Evolutionary conservation across 2,797 vertebrate species (phyloP).

Genomic region (Cyprinella venusta): DNA sequence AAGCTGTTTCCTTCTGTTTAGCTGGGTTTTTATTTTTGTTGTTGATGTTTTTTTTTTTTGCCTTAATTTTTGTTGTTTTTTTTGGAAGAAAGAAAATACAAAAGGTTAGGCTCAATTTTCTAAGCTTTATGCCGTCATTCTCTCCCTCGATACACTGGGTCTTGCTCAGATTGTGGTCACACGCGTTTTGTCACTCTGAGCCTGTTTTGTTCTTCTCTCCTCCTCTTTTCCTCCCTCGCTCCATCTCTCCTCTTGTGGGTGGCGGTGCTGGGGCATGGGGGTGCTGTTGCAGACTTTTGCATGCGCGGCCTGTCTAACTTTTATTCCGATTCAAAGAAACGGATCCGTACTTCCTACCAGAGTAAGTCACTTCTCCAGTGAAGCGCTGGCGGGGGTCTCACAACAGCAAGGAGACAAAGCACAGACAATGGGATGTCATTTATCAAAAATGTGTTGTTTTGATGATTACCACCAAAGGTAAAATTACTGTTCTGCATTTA

Average conservation of each 20-base stretch:
- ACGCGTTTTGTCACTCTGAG: slow-evolving; percentile 51
- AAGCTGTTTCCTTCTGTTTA: neutral
- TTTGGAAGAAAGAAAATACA: neutral
- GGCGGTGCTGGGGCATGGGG: slow-evolving; percentile 92
- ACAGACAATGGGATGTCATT: slow-evolving; percentile 32
- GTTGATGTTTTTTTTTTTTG: no score
- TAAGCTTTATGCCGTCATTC: slow-evolving; percentile 2
- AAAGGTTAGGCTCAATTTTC: neutral
- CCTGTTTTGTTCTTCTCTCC: slow-evolving; percentile 59
- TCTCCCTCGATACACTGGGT: slow-evolving; percentile 38
- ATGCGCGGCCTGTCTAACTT: slow-evolving; percentile 99
- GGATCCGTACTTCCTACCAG: slow-evolving; percentile 99
- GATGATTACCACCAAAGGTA: neutral
- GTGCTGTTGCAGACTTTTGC: slow-evolving; percentile 95
- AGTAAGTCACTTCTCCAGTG: slow-evolving; percentile 87
- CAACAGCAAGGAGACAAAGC: slow-evolving; percentile 40
- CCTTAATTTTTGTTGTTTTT: slow-evolving; percentile 2
- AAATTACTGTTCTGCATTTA: neutral
- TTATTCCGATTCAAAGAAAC: slow-evolving; percentile 99
- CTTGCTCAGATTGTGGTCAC: slow-evolving; percentile 42
- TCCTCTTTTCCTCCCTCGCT: slow-evolving; percentile 52
- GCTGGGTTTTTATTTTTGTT: neutral
- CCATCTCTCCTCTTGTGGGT: slow-evolving; percentile 81
- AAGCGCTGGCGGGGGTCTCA: slow-evolving; percentile 23
- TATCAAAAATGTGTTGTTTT: neutral